phyloP scores from a whole-genome alignment of 2,113 vertebrate species.

The Tragelaphus strepsiceros region DNA sequence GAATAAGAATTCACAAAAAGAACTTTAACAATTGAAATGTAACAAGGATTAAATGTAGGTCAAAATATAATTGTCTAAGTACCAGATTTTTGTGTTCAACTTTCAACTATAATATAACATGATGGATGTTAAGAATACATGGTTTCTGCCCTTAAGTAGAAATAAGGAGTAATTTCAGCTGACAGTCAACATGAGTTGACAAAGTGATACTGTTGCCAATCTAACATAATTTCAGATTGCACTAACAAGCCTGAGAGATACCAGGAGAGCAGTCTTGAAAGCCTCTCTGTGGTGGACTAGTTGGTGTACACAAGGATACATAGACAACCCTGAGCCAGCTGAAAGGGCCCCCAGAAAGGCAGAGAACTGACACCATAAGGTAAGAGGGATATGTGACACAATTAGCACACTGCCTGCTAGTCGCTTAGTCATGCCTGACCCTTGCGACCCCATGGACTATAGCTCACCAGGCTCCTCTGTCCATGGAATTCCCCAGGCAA shows the following conservation, averaged over 20 bases:
- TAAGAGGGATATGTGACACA: background rate
- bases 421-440: background rate
- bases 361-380: background rate
- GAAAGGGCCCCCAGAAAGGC: background rate
- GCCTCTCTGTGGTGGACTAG: background rate
- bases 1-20: background rate
- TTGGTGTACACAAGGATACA: background rate
- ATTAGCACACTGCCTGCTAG: background rate
- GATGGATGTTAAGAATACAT: background rate
- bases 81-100: background rate
- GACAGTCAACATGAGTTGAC: background rate
- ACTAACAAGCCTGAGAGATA: background rate
- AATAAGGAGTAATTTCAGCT: background rate
- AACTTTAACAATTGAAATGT: background rate
- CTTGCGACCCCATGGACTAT: accelerated
- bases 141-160: background rate
- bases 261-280: background rate
- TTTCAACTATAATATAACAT: background rate
- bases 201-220: background rate
- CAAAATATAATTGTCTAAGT: background rate
- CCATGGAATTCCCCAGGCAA: background rate
- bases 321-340: background rate
- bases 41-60: background rate
- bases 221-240: background rate
- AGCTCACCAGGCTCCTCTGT: background rate